These are phyloP conservation scores for Brachyhypopomus gauderio DNA, from an alignment of 2,113 vertebrate genomes.

Conservation along the genomic window DNA sequence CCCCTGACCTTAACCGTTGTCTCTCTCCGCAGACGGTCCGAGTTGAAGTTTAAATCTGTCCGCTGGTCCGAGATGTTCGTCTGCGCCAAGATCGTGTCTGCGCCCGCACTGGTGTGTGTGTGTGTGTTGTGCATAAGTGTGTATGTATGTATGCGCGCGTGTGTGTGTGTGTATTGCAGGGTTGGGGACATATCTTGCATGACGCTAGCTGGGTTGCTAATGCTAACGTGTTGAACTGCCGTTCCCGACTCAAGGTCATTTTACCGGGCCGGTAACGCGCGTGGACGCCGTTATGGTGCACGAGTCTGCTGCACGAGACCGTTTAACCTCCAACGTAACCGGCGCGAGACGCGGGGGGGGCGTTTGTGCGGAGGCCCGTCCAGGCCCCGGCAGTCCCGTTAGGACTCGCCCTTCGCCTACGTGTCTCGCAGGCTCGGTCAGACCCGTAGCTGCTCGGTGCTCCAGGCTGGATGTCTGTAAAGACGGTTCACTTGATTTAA, in stretches of 20 bases:
- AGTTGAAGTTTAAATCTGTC: no score
- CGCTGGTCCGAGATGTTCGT: no score
- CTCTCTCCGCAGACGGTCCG: constrained; percentile 42
- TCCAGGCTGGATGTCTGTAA: not conserved
- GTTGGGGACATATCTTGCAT: not conserved
- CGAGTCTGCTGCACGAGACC: no score
- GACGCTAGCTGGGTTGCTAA: constrained; percentile 15
- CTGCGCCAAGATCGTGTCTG: constrained; percentile 59
- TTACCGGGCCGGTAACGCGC: not conserved
- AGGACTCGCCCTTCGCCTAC: not conserved
- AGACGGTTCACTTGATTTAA: no score
- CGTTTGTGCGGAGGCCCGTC: no score
- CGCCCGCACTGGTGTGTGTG: constrained; percentile 59
- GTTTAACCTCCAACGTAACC: no score
- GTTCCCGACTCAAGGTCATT: constrained; percentile 53
- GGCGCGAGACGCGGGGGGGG: not conserved
- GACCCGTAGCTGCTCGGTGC: not conserved
- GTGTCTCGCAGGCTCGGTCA: not conserved
- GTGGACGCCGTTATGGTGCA: not conserved
- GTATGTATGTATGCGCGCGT: no score
- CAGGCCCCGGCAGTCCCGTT: not conserved
- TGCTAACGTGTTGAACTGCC: constrained; percentile 38
- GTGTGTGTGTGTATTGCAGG: no score
- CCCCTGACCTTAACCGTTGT: constrained; percentile 55
- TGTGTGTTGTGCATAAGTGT: no score